Evolutionary conservation across 1,140 invertebrate genomes (phyloP), one percentile per base, ranked within the genome.

Genomic region (Nephotettix cincticeps): DNA sequence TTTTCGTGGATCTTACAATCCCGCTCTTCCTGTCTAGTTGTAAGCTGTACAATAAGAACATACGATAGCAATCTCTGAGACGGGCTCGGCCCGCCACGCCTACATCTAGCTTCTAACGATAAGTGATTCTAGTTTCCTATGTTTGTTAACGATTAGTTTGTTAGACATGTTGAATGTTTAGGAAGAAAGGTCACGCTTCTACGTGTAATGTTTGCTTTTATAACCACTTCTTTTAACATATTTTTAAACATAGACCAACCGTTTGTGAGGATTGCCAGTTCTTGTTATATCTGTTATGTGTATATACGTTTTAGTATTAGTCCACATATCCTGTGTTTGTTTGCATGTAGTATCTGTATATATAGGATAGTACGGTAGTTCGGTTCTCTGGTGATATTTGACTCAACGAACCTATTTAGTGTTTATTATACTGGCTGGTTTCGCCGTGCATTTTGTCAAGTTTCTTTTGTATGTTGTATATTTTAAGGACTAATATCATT

Each of bases 51-150:
- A 27, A 40, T 65, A 65, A 65, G 63, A 29, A 65, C n/a, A 6
- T 36, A 65, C 13, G 6, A 67, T 40, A 43, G 23, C 32, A 40
- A 67, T 43, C 30, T 11, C 27, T 21, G 30, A 19, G 25, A 11
- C 23, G 64, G 9, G 9, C 9, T 1, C 21, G 1, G 14, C 32
- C 32, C 36, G 14, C 30, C 1, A 1, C 9, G 4, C 40, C 17
- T 6, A 67, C 40, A 67, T 9, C 25, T 43, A 43, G 40, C 30
- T 43, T 67, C 23, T 67, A 67, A 67, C 64, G n/a, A n/a, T 65
- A 65, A 67, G 40, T 43, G 64, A 67, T 43, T 67, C 64, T 67
- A 67, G 36, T 43, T 67, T 67, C 64, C 64, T 67, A 67, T 67
- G 64, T 67, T 67, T 64, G 61, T 64, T 64, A 64, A 32, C n/a